phyloP scores from a whole-genome alignment of 2,888 invertebrate genomes.

The Tetropium fuscum region DNA sequence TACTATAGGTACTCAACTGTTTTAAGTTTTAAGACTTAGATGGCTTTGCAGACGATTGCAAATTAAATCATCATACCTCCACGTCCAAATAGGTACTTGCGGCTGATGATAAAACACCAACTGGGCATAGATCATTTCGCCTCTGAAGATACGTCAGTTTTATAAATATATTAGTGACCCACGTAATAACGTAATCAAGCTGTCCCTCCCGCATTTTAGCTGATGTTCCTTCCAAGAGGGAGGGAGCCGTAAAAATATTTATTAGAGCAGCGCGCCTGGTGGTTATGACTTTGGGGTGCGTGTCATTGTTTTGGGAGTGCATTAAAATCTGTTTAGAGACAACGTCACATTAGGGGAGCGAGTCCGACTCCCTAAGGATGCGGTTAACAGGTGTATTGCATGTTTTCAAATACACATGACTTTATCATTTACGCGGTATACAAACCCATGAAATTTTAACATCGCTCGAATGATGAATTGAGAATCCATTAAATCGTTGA shows the following conservation, averaged over 20 bases:
- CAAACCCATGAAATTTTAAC: neutral
- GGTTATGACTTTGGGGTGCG: slow-evolving; percentile 58
- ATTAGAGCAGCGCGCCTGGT: slow-evolving; percentile 56
- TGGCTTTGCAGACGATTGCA: too few species aligned
- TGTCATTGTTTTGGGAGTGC: slow-evolving; percentile 65
- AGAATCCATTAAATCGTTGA: slow-evolving; percentile 22
- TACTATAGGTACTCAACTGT: too few species aligned
- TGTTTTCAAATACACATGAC: slow-evolving; percentile 48
- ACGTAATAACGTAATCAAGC: slow-evolving; percentile 41
- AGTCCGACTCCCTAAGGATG: slow-evolving; percentile 59
- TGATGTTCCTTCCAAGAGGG: slow-evolving; percentile 26
- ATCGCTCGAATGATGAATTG: slow-evolving; percentile 18
- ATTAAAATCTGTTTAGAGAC: slow-evolving; percentile 71
- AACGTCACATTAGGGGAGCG: slow-evolving; percentile 59
- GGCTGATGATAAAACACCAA: too few species aligned
- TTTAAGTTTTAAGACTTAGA: too few species aligned
- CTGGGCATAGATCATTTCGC: too few species aligned
- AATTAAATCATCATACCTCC: too few species aligned
- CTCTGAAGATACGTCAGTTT: too few species aligned
- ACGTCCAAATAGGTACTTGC: too few species aligned
- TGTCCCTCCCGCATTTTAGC: slow-evolving; percentile 12
- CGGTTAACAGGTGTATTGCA: slow-evolving; percentile 66
- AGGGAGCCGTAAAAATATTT: slow-evolving; percentile 57
- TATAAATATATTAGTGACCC: slow-evolving; percentile 44
- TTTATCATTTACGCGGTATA: slow-evolving; percentile 37